Evolutionary conservation across 2,888 invertebrate genomes (phyloP).

Genomic region (Drosophila paramelanica): DNA sequence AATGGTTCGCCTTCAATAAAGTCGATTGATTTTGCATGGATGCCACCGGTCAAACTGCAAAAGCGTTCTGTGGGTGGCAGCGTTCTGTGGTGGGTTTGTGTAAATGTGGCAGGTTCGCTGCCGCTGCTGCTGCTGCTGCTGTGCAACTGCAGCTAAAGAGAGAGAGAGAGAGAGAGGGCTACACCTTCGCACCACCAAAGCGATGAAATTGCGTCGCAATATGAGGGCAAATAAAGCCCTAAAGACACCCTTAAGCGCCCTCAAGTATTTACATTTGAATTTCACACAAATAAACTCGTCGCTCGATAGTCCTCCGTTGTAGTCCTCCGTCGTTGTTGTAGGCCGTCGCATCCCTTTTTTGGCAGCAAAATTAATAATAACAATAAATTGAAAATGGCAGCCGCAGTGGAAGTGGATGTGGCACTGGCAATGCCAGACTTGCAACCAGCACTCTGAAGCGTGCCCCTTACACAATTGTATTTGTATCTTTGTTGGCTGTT

Average conservation of each 20-base stretch:
- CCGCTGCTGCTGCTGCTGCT: not conserved
- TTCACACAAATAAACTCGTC: conserved; percentile 78
- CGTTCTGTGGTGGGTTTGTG: not conserved
- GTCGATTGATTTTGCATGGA: conserved; percentile 72
- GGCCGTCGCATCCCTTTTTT: conserved; percentile 72
- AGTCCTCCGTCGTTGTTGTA: conserved; percentile 7
- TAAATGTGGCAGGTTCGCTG: conserved; percentile 18
- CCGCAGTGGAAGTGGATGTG: conserved; percentile 37
- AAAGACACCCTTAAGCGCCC: conserved; percentile 81
- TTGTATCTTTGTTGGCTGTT: conserved; percentile 45
- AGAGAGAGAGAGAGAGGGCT: not conserved
- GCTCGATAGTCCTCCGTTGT: conserved; percentile 38
- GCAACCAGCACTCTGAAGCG: conserved; percentile 24
- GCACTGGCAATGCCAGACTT: conserved; percentile 28
- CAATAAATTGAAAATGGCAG: conserved; percentile 81
- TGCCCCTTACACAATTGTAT: conserved; percentile 33
- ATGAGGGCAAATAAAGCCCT: conserved; percentile 76
- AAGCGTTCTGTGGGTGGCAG: conserved; percentile 14
- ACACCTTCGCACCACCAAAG: conserved; percentile 43
- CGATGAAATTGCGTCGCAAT: conserved; percentile 56
- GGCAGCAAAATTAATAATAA: conserved; percentile 77
- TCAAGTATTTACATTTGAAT: conserved; percentile 79
- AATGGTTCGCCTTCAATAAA: conserved; percentile 32
- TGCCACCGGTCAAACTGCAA: conserved; percentile 58
- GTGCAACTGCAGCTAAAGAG: conserved; percentile 46